Percentiles rank a stretch among this genome's conserved stretches.
Evolutionary conservation across 2,888 invertebrate genomes (phyloP).

Genomic region (Oscheius sp.): DNA sequence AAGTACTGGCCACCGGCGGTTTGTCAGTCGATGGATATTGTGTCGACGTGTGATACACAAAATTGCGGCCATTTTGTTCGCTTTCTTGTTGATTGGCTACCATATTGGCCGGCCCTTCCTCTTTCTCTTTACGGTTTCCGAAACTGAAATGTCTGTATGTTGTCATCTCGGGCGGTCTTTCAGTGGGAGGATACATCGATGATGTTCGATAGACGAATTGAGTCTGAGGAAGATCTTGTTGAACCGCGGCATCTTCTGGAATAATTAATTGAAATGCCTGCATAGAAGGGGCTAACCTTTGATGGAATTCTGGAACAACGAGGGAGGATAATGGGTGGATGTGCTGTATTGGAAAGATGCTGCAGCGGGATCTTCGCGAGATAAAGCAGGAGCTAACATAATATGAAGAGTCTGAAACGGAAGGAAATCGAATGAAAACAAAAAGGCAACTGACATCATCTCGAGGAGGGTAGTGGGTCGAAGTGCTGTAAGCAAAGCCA

Average conservation of each 20-base stretch:
- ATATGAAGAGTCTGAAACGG: neutral
- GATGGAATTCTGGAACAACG: constrained; percentile 3
- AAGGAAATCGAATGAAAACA: neutral
- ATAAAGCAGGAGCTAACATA: constrained; percentile 18
- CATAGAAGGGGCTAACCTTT: neutral
- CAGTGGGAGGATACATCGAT: constrained; percentile 18
- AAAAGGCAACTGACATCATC: constrained; percentile 8
- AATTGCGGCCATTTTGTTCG: constrained; percentile 30
- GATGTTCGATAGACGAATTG: constrained; percentile 29
- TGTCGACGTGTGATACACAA: constrained; percentile 48
- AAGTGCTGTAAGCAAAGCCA: constrained; percentile 32
- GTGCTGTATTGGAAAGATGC: constrained; percentile 28
- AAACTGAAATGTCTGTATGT: constrained; percentile 45
- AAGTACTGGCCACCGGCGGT: constrained; percentile 46
- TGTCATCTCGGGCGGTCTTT: constrained; percentile 44
- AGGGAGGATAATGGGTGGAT: constrained; percentile 35
- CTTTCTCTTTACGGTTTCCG: constrained; percentile 12
- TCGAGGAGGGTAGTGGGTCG: constrained; percentile 38
- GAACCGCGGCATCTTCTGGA: constrained; percentile 28
- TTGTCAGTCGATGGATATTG: constrained; percentile 47
- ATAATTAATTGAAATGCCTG: neutral
- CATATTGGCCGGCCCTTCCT: constrained; percentile 32
- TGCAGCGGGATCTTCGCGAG: constrained; percentile 10
- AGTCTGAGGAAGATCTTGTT: constrained; percentile 5
- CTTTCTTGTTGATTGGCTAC: neutral